Evolutionary conservation across 2,888 invertebrate species (phyloP).

Genomic region (Silvanus unidentatus): DNA sequence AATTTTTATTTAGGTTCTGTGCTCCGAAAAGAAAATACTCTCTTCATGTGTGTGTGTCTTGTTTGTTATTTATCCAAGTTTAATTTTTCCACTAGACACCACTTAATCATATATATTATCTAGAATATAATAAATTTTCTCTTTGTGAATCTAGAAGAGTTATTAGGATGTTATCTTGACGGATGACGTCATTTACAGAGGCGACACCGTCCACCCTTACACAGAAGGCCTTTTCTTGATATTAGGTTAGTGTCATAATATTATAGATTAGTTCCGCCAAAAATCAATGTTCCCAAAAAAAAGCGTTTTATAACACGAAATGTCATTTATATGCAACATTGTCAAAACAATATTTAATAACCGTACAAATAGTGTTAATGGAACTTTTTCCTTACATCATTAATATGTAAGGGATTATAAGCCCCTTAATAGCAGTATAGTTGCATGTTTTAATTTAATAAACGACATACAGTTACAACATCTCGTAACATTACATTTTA

Average conservation of each 20-base stretch:
- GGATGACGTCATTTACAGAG: constrained; percentile 36
- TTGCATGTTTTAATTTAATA: constrained; percentile 43
- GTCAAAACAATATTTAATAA: too few species aligned
- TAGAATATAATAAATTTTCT: constrained; percentile 17
- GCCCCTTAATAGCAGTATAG: constrained; percentile 35
- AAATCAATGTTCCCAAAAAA: constrained; percentile 19
- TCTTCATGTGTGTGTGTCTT: too few species aligned
- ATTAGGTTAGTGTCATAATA: constrained; percentile 41
- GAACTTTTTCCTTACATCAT: constrained; percentile 8
- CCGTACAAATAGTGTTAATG: too few species aligned
- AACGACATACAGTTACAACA: constrained; percentile 33
- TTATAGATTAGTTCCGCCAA: constrained; percentile 35
- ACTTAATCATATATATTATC: constrained; percentile 12
- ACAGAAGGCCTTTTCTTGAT: constrained; percentile 23
- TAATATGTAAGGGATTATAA: constrained; percentile 26
- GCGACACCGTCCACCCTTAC: constrained; percentile 31
- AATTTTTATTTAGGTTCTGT: not conserved
- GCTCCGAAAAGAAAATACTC: too few species aligned
- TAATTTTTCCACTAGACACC: not conserved
- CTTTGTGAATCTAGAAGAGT: constrained; percentile 24
- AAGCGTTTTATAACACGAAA: not conserved
- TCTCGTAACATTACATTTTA: constrained; percentile 41
- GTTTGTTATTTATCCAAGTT: too few species aligned
- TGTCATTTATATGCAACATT: too few species aligned
- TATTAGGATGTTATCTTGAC: constrained; percentile 36